Evolutionary conservation across 2,113 vertebrate species (phyloP).

Genomic region (Leptobrachium ailaonicum): DNA sequence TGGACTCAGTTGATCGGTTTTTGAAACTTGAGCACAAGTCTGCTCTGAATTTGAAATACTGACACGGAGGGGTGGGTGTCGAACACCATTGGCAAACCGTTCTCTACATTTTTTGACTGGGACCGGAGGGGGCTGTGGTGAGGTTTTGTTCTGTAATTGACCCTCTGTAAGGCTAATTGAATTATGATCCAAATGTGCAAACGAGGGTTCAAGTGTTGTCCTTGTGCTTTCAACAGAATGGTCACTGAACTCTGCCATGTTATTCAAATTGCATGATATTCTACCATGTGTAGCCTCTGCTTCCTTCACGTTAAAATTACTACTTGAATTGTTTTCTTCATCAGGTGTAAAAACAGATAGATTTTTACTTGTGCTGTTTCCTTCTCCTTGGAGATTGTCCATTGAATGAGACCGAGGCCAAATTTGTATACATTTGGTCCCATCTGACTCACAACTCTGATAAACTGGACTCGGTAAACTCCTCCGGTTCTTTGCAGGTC

Average conservation of each 20-base stretch:
- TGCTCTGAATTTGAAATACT: slow-evolving; percentile 65
- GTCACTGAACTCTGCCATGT: background rate
- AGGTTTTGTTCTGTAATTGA: slow-evolving; percentile 77
- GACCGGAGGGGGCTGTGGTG: slow-evolving; percentile 88
- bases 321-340: slow-evolving; percentile 13
- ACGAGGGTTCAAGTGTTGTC: slow-evolving; percentile 61
- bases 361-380: slow-evolving; percentile 56
- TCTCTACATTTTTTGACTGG: slow-evolving; percentile 93
- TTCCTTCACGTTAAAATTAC: slow-evolving; percentile 7
- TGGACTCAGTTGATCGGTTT: slow-evolving; percentile 61
- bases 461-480: slow-evolving; percentile 75
- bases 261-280: slow-evolving; percentile 7
- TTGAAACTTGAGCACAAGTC: slow-evolving; percentile 76
- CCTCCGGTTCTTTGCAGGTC: slow-evolving; percentile 71
- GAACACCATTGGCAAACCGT: slow-evolving; percentile 84
- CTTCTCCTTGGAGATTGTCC: slow-evolving; percentile 82
- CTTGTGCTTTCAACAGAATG: slow-evolving; percentile 40
- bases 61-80: slow-evolving; percentile 61
- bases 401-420: slow-evolving; percentile 91
- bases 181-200: slow-evolving; percentile 60
- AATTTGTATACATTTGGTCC: slow-evolving; percentile 54
- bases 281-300: background rate
- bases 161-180: slow-evolving; percentile 55
- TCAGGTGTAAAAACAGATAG: slow-evolving; percentile 55
- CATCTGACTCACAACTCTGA: slow-evolving; percentile 87